Base-by-base conservation (phyloP, 2,797 vertebrate genomes). In the Platalea minor region DNA sequence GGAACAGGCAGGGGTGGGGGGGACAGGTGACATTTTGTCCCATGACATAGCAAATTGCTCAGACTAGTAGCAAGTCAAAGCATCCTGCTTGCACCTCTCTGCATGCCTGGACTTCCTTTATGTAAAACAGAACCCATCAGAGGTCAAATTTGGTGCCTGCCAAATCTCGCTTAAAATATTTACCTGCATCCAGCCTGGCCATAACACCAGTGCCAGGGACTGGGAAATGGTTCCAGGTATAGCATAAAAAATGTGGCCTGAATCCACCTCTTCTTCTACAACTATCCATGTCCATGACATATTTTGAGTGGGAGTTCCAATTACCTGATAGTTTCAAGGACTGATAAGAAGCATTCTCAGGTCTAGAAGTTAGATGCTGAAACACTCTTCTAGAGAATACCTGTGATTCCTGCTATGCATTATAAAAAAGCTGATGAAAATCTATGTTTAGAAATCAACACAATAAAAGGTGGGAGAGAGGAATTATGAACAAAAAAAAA, bases 1-100 rank as follows among this genome's bases (percentile, higher is more conserved):
- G 9, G 35, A 84, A 17, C 1, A 3, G 7, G 2, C 2, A 16
- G 14, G 6, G 9, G 2, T 13, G 2, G 6, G 5, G 29, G 7
- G 6, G 2, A 43, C 15, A 73, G 17, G 18, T 43, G 29, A 39
- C 3, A 37, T 35, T 89, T 77, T 80, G 8, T 33, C 26, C 39
- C 6, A 48, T 10, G 11, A 16, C 7, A 19, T 8, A 35, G 6
- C 6, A 69, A 18, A 63, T 39, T 43, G 4, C 10, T 78, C 20
- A 19, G 3, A 33, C 11, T 35, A 61, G 9, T 25, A 79, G 20
- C 21, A 74, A 60, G 29, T 43, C 14, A 69, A 83, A 91, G 4
- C 26, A 70, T n/a, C 17, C 17, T 64, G 18, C 15, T 82, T 57
- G 11, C 21, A 45, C 17, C 8, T 33, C 7, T 73, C 37, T 79